These are phyloP conservation scores for Pandemis heparana DNA, from an alignment of 2,888 invertebrate genomes.

Conservation along the genomic window DNA sequence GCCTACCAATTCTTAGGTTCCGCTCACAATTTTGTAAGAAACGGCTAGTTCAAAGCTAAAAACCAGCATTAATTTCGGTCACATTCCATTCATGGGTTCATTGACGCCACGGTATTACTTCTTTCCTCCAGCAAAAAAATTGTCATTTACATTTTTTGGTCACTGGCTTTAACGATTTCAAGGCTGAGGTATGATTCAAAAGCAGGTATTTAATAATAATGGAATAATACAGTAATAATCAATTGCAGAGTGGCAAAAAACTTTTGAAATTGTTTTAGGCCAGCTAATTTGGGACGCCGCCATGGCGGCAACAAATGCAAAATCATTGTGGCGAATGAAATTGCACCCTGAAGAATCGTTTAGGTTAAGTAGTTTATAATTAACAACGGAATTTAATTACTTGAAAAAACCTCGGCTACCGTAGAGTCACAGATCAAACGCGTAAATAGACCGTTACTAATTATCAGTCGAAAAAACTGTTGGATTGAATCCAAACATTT, in stretches of 20 bases:
- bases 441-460: constrained; percentile 81
- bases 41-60: constrained; percentile 54
- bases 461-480: constrained; percentile 71
- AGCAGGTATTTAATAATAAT: background rate
- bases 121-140: constrained; percentile 3
- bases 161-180: background rate
- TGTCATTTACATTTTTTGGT: background rate
- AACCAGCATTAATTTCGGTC: constrained; percentile 63
- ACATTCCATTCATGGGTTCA: constrained; percentile 68
- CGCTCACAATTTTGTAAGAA: constrained; percentile 66
- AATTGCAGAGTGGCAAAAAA: background rate
- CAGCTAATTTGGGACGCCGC: constrained; percentile 8
- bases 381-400: constrained; percentile 75
- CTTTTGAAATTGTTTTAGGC: background rate
- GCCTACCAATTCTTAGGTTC: constrained; percentile 58
- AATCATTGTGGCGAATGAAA: constrained; percentile 42
- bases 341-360: constrained; percentile 55
- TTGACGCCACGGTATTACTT: constrained; percentile 52
- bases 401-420: constrained; percentile 68
- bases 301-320: constrained; percentile 35
- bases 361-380: constrained; percentile 59
- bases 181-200: background rate
- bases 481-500: constrained; percentile 85
- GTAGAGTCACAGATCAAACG: constrained; percentile 68
- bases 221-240: constrained; percentile 1